phyloP scores from a whole-genome alignment of 2,888 invertebrate species.

The Scrobipalpa costella region DNA sequence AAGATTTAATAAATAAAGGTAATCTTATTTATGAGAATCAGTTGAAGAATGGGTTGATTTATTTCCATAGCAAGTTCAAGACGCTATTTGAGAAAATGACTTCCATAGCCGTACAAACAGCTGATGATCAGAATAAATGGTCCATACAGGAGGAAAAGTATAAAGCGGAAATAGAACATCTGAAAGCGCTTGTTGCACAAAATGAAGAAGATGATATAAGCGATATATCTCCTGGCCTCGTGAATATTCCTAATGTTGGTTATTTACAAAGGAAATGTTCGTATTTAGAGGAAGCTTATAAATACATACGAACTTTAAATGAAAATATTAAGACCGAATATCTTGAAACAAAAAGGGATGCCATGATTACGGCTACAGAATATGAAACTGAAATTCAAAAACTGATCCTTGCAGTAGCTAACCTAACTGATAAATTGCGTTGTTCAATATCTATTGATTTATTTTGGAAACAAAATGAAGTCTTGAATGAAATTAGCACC shows the following conservation, averaged over 20 bases:
- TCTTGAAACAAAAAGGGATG: constrained; percentile 68
- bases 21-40: constrained; percentile 58
- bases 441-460: constrained; percentile 69
- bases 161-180: constrained; percentile 67
- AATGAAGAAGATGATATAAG: constrained; percentile 61
- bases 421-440: constrained; percentile 72
- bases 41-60: constrained; percentile 59
- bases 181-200: constrained; percentile 54
- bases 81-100: constrained; percentile 70
- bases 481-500: constrained; percentile 70
- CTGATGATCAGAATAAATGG: constrained; percentile 70
- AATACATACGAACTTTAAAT: constrained; percentile 70
- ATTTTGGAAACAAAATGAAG: constrained; percentile 77
- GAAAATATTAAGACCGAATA: constrained; percentile 78
- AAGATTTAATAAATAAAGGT: constrained; percentile 47
- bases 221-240: constrained; percentile 64
- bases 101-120: constrained; percentile 62
- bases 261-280: constrained; percentile 66
- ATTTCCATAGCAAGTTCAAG: constrained; percentile 72
- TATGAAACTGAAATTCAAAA: constrained; percentile 72
- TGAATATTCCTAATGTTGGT: constrained; percentile 45
- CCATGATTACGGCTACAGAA: constrained; percentile 62
- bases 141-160: constrained; percentile 69
- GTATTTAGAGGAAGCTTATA: constrained; percentile 70
- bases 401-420: constrained; percentile 56